Conservation (phyloP, 2,888 invertebrate genomes). For the Oscheius sp. region DNA sequence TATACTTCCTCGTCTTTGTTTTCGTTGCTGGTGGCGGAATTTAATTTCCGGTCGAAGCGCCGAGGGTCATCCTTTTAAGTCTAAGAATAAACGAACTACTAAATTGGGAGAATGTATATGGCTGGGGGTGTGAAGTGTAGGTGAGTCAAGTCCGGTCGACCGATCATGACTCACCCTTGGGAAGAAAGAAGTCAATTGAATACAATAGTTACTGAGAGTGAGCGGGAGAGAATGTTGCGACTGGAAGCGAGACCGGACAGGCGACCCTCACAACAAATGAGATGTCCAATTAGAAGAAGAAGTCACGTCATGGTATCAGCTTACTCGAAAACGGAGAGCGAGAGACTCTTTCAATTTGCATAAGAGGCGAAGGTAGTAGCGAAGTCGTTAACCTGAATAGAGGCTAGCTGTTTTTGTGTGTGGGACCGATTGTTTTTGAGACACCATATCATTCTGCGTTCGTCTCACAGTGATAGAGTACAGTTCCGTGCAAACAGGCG, state of each 20-base stretch:
- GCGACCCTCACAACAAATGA: too few relatives aligned
- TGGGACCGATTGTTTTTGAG: too few relatives aligned
- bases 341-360: background rate
- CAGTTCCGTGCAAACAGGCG: too few relatives aligned
- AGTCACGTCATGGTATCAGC: background rate
- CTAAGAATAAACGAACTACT: background rate
- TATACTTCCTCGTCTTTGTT: background rate
- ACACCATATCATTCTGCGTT: too few relatives aligned
- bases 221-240: background rate
- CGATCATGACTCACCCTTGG: background rate
- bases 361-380: background rate
- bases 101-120: background rate
- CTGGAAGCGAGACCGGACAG: background rate
- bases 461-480: too few relatives aligned
- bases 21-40: background rate
- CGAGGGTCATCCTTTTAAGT: background rate
- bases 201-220: background rate
- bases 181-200: constrained; percentile 12
- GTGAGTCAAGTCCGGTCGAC: background rate
- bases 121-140: background rate
- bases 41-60: constrained; percentile 17
- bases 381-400: too few relatives aligned
- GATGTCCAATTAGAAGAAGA: background rate
- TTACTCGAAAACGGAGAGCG: constrained; percentile 11
- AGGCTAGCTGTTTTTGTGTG: too few relatives aligned